Conservation (phyloP, 1,140 invertebrate species). For the Pseudachorutes palmiensis region DNA sequence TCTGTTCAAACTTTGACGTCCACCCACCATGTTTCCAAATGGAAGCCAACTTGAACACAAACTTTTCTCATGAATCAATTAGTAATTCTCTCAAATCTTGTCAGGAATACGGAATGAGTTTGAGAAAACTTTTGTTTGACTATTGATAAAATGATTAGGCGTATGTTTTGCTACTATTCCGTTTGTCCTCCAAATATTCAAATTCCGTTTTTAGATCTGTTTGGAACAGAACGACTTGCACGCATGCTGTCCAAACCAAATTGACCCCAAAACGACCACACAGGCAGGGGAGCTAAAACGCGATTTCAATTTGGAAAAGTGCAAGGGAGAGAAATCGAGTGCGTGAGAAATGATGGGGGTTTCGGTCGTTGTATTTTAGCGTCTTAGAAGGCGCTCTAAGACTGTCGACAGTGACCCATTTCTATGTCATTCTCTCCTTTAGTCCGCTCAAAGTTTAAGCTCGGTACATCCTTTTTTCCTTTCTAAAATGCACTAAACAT, state of each 20-base stretch:
- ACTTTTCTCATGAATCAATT: constrained; percentile 7
- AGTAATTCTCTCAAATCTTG: constrained; percentile 9
- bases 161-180: too few relatives aligned
- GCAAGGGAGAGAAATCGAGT: neutral
- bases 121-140: neutral
- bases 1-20: too few relatives aligned
- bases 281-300: neutral
- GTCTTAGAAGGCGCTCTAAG: too few relatives aligned
- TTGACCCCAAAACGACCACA: too few relatives aligned
- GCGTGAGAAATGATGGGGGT: neutral
- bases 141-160: constrained; percentile 10
- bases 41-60: neutral
- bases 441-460: too few relatives aligned
- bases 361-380: too few relatives aligned
- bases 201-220: too few relatives aligned
- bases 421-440: too few relatives aligned
- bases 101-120: constrained; percentile 9
- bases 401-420: too few relatives aligned
- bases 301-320: neutral
- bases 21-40: neutral
- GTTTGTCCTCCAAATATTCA: too few relatives aligned
- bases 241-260: too few relatives aligned
- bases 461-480: neutral
- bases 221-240: too few relatives aligned
- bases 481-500: neutral